A percentile compares a stretch with the other conserved stretches of the same genome.
These are phyloP conservation scores for Amphiprion clarkii DNA, from an alignment of 2,797 vertebrate genomes.

Conservation along the genomic window DNA sequence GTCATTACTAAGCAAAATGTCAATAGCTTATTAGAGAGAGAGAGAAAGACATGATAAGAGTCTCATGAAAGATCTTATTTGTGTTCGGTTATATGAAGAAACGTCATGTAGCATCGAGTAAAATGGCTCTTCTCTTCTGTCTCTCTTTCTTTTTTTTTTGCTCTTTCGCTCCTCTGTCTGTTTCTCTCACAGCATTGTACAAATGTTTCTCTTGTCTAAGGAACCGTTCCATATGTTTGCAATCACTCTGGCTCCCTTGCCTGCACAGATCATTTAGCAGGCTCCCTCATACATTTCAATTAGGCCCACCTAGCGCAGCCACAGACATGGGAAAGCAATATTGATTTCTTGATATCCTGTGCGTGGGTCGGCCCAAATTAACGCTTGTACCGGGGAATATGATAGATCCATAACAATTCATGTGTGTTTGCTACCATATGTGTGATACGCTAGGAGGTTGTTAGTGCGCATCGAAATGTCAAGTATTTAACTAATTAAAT, in stretches of 20 bases:
- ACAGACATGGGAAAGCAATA: slow-evolving; percentile 75
- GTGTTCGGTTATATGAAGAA: slow-evolving; percentile 34
- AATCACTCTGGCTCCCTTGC: slow-evolving; percentile 77
- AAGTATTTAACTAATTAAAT: slow-evolving; percentile 41
- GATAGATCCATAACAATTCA: slow-evolving; percentile 74
- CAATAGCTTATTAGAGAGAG: slow-evolving; percentile 75
- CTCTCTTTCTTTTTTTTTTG: neutral
- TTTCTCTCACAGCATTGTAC: slow-evolving; percentile 68
- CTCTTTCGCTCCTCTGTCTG: slow-evolving; percentile 46
- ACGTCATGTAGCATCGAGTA: neutral
- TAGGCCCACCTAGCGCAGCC: slow-evolving; percentile 75
- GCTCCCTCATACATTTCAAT: slow-evolving; percentile 84
- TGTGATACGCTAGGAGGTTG: slow-evolving; percentile 20
- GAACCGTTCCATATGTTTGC: slow-evolving; percentile 83
- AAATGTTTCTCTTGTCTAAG: slow-evolving; percentile 84
- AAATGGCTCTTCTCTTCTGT: slow-evolving; percentile 17
- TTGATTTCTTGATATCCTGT: slow-evolving; percentile 81
- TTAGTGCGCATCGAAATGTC: slow-evolving; percentile 17
- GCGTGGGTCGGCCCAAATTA: slow-evolving; percentile 73
- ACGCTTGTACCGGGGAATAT: slow-evolving; percentile 73
- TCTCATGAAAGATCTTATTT: slow-evolving; percentile 34
- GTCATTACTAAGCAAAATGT: slow-evolving; percentile 81
- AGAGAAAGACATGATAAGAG: slow-evolving; percentile 40
- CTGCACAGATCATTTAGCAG: slow-evolving; percentile 83
- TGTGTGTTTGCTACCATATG: slow-evolving; percentile 52